Evolutionary conservation across 2,797 vertebrate species (phyloP).

Genomic region (Enteromius treurensis): DNA sequence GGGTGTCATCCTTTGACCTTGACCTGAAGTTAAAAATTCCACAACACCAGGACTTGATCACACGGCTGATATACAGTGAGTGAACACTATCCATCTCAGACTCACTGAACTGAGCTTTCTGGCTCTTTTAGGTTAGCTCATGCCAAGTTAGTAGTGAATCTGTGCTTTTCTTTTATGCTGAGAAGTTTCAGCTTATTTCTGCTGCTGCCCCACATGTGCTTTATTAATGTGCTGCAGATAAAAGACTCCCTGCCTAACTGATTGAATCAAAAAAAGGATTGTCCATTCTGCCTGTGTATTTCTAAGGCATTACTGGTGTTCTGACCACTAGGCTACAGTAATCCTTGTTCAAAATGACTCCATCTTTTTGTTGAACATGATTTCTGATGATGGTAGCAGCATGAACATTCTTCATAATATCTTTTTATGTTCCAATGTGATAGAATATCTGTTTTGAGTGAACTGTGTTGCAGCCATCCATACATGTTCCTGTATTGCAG

Average conservation of each 20-base stretch:
- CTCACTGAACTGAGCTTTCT: not conserved
- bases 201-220: not conserved
- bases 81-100: not conserved
- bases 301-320: not conserved
- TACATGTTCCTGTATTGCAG: not conserved
- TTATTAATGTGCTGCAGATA: slow-evolving; percentile 37
- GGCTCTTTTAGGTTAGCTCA: slow-evolving; percentile 3
- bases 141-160: slow-evolving; percentile 9
- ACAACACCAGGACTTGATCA: not conserved
- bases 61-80: not conserved
- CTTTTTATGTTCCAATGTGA: not conserved
- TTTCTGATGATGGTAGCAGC: not conserved
- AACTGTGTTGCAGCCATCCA: not conserved
- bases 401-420: not conserved
- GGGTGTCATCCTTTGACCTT: not conserved
- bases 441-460: not conserved
- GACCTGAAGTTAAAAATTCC: slow-evolving; percentile 8
- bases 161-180: slow-evolving; percentile 4
- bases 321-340: not conserved
- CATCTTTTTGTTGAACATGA: not conserved
- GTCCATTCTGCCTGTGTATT: not conserved
- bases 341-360: not conserved
- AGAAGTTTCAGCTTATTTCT: slow-evolving; percentile 15
- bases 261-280: slow-evolving; percentile 30
- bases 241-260: slow-evolving; percentile 21